phyloP scores from a whole-genome alignment of 2,797 vertebrate species.

The Spinus pinus region DNA sequence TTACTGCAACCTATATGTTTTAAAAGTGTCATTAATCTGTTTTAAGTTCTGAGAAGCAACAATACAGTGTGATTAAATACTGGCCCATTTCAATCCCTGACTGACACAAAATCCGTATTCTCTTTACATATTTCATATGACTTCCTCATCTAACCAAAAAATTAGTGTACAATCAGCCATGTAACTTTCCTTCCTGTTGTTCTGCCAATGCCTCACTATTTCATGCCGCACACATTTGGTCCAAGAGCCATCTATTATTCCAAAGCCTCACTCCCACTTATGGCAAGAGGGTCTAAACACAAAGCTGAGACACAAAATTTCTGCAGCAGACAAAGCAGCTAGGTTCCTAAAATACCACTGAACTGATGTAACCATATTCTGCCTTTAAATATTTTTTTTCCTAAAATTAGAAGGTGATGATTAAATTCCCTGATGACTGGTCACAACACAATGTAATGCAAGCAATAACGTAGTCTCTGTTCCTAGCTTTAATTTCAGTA shows the following conservation, averaged over 20 bases:
- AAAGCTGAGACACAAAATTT: neutral
- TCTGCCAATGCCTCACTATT: neutral
- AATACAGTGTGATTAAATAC: neutral
- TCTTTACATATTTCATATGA: neutral
- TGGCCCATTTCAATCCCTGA: neutral
- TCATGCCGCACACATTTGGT: neutral
- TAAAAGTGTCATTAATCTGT: neutral
- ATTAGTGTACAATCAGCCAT: neutral
- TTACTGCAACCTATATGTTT: neutral
- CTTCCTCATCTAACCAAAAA: neutral
- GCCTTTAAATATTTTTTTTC: neutral
- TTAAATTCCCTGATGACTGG: neutral
- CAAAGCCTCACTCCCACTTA: neutral
- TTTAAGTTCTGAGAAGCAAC: neutral
- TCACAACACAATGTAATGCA: neutral
- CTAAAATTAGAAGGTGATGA: neutral
- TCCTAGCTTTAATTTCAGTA: neutral
- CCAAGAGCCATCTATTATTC: neutral
- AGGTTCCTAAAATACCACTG: neutral
- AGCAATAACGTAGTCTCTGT: neutral
- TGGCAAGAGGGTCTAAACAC: neutral
- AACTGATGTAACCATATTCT: neutral
- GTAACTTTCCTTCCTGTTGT: neutral
- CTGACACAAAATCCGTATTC: neutral
- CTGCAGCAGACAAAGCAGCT: neutral